phyloP scores from a whole-genome alignment of 35 echinoderm and acorn worm genomes.

The Patiria miniata region DNA sequence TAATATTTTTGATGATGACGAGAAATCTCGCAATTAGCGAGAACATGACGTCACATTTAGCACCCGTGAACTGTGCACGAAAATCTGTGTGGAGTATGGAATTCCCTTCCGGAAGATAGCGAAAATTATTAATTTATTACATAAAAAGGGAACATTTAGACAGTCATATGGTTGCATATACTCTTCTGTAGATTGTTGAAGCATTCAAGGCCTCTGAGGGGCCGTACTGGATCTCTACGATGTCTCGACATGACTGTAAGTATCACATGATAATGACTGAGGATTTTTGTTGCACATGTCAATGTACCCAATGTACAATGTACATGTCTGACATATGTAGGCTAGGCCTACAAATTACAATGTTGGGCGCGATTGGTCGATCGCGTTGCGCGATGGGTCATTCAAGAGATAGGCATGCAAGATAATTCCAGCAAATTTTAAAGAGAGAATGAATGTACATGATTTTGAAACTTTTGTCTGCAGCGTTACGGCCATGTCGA shows the following conservation, averaged over 20 bases:
- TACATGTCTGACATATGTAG: neutral
- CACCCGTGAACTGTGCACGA: neutral
- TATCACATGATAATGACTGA: neutral
- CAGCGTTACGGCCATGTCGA: too few species aligned
- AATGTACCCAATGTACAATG: neutral
- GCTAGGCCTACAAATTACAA: too few species aligned
- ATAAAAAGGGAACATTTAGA: neutral
- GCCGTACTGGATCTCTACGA: conserved; percentile 36
- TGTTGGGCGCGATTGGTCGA: too few species aligned
- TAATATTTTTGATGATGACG: neutral
- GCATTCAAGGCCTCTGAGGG: neutral
- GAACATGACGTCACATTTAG: conserved; percentile 1
- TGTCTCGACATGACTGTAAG: conserved; percentile 93
- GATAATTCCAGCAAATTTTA: too few species aligned
- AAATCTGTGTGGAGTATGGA: conserved; percentile 18
- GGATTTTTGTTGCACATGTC: neutral
- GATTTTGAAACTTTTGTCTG: too few species aligned
- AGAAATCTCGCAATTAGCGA: neutral
- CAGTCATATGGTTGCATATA: neutral
- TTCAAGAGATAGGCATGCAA: too few species aligned
- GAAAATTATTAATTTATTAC: neutral
- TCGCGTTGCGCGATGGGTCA: too few species aligned
- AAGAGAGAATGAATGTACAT: too few species aligned
- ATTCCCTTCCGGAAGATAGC: conserved; percentile 22
- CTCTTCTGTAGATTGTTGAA: neutral